phyloP scores from a whole-genome alignment of 2,113 vertebrate genomes.

The Syngnathoides biaculeatus region DNA sequence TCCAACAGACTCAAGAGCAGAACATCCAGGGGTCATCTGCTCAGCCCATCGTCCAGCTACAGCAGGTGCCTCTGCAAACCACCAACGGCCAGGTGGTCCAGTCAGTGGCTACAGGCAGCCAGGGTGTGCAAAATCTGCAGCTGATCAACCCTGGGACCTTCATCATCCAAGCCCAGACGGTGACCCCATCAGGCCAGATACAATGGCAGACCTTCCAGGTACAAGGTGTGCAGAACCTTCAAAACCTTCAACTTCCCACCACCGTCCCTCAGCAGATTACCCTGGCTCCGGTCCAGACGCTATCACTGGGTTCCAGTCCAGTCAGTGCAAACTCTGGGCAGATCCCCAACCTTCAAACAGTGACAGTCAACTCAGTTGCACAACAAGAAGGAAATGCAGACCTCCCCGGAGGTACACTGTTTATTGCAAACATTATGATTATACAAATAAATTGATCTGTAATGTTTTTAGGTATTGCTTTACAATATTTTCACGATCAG shows the following conservation, averaged over 20 bases:
- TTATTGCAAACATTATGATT: not conserved
- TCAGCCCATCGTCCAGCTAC: slow-evolving; percentile 90
- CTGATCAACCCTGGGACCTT: slow-evolving; percentile 97
- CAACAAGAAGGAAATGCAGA: slow-evolving; percentile 87
- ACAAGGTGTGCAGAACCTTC: slow-evolving; percentile 96
- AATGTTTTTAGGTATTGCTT: not conserved
- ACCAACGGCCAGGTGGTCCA: slow-evolving; percentile 90
- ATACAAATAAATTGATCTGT: not conserved
- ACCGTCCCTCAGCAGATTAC: slow-evolving; percentile 94
- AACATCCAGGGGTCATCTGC: slow-evolving; percentile 85
- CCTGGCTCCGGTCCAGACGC: slow-evolving; percentile 92
- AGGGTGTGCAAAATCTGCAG: slow-evolving; percentile 91
- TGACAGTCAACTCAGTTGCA: slow-evolving; percentile 92
- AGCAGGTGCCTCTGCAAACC: slow-evolving; percentile 86
- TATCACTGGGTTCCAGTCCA: slow-evolving; percentile 87
- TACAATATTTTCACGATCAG: no score
- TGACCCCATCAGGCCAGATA: slow-evolving; percentile 96
- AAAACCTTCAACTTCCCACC: slow-evolving; percentile 96
- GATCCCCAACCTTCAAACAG: slow-evolving; percentile 96
- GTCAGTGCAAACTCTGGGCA: slow-evolving; percentile 89
- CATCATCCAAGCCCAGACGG: slow-evolving; percentile 98
- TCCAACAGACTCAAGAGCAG: slow-evolving; percentile 88
- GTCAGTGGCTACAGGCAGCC: slow-evolving; percentile 80
- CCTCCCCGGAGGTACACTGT: slow-evolving; percentile 82
- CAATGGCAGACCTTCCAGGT: slow-evolving; percentile 99